Evolutionary conservation across 2,797 vertebrate genomes (phyloP).

Genomic region (Macropus fuliginosus): DNA sequence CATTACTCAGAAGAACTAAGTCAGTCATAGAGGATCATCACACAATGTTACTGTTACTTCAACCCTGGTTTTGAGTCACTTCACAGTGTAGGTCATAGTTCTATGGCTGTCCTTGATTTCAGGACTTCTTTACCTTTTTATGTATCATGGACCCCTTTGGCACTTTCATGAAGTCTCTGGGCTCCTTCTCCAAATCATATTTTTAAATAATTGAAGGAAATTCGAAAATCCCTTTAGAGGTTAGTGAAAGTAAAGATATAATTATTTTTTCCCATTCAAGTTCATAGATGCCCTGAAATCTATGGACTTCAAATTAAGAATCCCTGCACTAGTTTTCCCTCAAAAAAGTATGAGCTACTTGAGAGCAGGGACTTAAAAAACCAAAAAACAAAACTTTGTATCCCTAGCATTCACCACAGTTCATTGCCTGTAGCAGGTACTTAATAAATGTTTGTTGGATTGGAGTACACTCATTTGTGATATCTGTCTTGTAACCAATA

Average conservation of each 20-base stretch:
- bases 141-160: background rate
- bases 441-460: background rate
- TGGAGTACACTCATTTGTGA: background rate
- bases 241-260: background rate
- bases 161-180: background rate
- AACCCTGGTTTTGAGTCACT: background rate
- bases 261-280: background rate
- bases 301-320: background rate
- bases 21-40: too few relatives aligned
- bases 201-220: background rate
- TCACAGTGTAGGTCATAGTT: background rate
- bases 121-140: background rate
- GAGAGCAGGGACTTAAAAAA: background rate
- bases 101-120: background rate
- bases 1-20: background rate
- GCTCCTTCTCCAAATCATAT: background rate
- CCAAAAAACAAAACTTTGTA: background rate
- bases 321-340: background rate
- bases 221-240: background rate
- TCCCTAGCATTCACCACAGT: background rate
- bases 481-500: background rate
- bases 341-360: background rate
- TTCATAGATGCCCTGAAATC: background rate
- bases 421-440: background rate
- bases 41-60: background rate